phyloP scores from a whole-genome alignment of 2,797 vertebrate genomes.

The Fistularia commersonii region DNA sequence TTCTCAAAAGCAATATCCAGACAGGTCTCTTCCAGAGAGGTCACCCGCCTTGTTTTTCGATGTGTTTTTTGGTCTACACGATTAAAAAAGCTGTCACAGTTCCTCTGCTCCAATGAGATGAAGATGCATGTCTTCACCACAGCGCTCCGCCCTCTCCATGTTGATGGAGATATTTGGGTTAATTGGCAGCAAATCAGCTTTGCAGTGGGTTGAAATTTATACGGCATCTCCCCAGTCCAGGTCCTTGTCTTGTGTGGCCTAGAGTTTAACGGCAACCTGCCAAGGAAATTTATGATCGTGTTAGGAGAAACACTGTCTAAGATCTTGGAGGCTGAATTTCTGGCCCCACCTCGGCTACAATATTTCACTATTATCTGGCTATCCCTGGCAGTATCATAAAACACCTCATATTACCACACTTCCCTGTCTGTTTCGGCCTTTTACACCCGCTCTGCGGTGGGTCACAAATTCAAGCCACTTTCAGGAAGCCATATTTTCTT shows the following conservation, averaged over 20 bases:
- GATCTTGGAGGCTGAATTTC: conserved; percentile 66
- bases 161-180: neutral
- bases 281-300: conserved; percentile 71
- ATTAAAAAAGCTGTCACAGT: neutral
- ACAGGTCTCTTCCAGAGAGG: conserved; percentile 15
- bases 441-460: conserved; percentile 57
- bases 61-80: too few relatives aligned
- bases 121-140: neutral
- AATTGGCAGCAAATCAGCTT: neutral
- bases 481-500: conserved; percentile 51
- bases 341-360: conserved; percentile 61
- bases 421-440: conserved; percentile 52
- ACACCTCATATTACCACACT: conserved; percentile 71
- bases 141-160: neutral
- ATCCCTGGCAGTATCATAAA: conserved; percentile 73
- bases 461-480: conserved; percentile 48
- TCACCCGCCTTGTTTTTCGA: conserved; percentile 15
- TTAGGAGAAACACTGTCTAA: conserved; percentile 63
- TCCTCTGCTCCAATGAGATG: neutral
- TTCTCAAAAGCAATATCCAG: conserved; percentile 17
- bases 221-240: conserved; percentile 33
- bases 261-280: conserved; percentile 57
- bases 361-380: conserved; percentile 76
- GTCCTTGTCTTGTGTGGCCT: conserved; percentile 58
- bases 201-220: conserved; percentile 17